These are phyloP conservation scores for Xylocampa areola DNA, from an alignment of 2,888 invertebrate species.

Conservation along the genomic window DNA sequence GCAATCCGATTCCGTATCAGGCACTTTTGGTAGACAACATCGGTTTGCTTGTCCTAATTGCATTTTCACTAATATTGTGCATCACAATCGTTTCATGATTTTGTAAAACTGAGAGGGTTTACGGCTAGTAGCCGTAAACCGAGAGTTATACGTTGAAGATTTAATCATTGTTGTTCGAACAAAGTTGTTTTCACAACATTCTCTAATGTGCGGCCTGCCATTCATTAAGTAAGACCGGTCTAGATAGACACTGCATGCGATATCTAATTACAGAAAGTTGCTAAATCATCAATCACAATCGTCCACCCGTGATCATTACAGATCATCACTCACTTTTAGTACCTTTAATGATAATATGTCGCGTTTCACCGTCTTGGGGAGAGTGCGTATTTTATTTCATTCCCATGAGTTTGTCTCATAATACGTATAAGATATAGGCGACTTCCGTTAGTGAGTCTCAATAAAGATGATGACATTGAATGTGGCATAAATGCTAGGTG, in stretches of 20 bases:
- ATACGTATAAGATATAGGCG: conserved; percentile 1
- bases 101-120: too few species aligned
- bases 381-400: conserved; percentile 13
- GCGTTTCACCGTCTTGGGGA: neutral
- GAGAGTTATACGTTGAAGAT: too few species aligned
- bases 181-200: neutral
- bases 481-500: conserved; percentile 27
- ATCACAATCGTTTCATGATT: too few species aligned
- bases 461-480: conserved; percentile 47
- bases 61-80: too few species aligned
- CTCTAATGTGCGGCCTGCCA: conserved; percentile 1
- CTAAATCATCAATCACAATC: conserved; percentile 14
- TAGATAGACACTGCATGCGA: conserved; percentile 17
- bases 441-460: conserved; percentile 28
- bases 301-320: conserved; percentile 12
- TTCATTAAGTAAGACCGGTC: conserved; percentile 10
- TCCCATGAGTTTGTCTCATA: conserved; percentile 26
- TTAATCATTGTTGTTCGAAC: too few species aligned
- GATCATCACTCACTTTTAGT: conserved; percentile 17
- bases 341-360: conserved; percentile 13
- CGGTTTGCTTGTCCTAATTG: too few species aligned
- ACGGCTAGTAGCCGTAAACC: too few species aligned
- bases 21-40: too few species aligned
- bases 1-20: too few species aligned
- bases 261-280: conserved; percentile 36